phyloP scores from a whole-genome alignment of 2,113 vertebrate genomes.

The Opisthocomus hoazin region DNA sequence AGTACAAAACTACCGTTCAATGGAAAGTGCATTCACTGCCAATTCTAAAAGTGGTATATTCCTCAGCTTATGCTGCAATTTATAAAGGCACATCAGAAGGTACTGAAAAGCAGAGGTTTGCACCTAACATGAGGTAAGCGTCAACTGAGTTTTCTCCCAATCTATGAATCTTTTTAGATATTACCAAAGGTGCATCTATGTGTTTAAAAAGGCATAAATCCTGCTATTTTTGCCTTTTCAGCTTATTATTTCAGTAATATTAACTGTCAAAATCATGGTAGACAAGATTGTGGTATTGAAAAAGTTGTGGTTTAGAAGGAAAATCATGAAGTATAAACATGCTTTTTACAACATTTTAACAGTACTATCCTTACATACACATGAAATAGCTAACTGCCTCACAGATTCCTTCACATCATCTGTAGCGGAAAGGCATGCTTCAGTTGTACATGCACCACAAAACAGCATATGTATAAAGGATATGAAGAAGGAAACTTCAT shows the following conservation, averaged over 20 bases:
- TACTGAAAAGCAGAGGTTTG: not conserved
- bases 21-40: not conserved
- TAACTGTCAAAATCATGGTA: slow-evolving; percentile 44
- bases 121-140: not conserved
- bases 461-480: not conserved
- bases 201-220: not conserved
- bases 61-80: not conserved
- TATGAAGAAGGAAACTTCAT: slow-evolving; percentile 4
- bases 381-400: slow-evolving; percentile 47
- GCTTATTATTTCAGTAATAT: slow-evolving; percentile 57
- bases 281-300: not conserved
- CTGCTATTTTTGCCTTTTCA: slow-evolving; percentile 1
- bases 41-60: not conserved
- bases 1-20: not conserved
- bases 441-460: not conserved
- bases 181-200: not conserved
- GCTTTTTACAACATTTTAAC: slow-evolving; percentile 38
- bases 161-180: not conserved
- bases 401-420: slow-evolving; percentile 35
- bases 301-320: slow-evolving; percentile 29
- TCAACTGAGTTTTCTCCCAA: not conserved
- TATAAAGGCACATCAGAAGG: not conserved
- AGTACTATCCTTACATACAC: slow-evolving; percentile 26
- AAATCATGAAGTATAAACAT: slow-evolving; percentile 55
- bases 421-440: not conserved